Base-by-base conservation (phyloP, 2,888 invertebrate species). In the Cephus runcator region DNA sequence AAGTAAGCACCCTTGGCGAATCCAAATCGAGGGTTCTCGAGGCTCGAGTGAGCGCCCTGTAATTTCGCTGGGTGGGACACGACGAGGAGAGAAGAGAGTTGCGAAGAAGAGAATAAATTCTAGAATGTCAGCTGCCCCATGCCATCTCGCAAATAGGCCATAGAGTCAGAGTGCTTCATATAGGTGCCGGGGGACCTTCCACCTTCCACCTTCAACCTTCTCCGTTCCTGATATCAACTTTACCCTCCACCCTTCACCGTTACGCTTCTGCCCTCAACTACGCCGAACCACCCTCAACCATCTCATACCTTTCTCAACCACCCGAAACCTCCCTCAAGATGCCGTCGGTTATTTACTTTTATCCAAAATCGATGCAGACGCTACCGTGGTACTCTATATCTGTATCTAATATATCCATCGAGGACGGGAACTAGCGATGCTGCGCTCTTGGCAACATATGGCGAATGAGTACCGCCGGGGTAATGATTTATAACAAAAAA, bases 61-160 rank as follows among this genome's bases (percentile, higher is more conserved):
- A 30, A 40, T n/a, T n/a, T 34, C 34, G 35, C 36, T 23, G 23
- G 56, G 23, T 56, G 56, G 23, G 56, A 34, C 68, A 78, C 40
- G 34, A 73, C 33, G 30, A 79, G 73, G 34, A 73, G 34, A 73
- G 34, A 56, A 23, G 23, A 56, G 34, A 77, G 35, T 34, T 74
- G 75, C 69, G 71, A 80, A 75, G 76, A 77, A 73, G 75, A 79
- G 77, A 80, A 84, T 88, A 86, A 86, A 87, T 86, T 87, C 84
- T 81, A 80, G 83, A 81, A 83, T 79, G 83, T 82, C 81, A 80
- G 80, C 80, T 82, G 79, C 79, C 81, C 76, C 78, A 80, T 80
- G 83, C 86, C 86, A 85, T 88, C 82, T 84, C 85, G 79, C 84
- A 88, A 89, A 89, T 87, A 88, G 88, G 84, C 88, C 86, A 87